phyloP scores from a whole-genome alignment of 2,888 invertebrate species.

The Koerneria pararmatus region DNA sequence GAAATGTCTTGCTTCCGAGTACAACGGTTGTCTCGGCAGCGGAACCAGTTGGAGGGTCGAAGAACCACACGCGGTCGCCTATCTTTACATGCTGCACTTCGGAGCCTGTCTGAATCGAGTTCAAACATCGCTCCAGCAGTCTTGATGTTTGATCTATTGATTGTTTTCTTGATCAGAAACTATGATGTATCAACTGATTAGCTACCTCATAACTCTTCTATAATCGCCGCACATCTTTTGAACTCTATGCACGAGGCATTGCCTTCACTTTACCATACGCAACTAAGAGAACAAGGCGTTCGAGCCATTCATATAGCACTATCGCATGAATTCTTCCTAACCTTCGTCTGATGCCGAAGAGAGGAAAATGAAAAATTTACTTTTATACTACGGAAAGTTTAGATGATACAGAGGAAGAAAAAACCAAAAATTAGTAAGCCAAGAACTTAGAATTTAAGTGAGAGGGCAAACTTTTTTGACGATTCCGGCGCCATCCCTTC shows the following conservation, averaged over 20 bases:
- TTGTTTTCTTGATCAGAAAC: background rate
- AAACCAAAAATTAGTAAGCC: background rate
- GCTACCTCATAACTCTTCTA: constrained; percentile 9
- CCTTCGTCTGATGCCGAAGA: background rate
- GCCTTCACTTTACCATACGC: too few species aligned
- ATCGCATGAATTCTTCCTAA: too few species aligned
- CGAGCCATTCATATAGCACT: too few species aligned
- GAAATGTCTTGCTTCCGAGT: constrained; percentile 54
- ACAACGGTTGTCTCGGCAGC: constrained; percentile 64
- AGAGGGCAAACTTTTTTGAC: constrained; percentile 62
- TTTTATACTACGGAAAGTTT: too few species aligned
- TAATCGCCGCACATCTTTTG: too few species aligned
- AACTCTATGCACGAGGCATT: too few species aligned
- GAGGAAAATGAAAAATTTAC: background rate
- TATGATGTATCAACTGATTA: background rate
- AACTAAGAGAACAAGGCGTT: too few species aligned
- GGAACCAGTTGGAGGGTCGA: constrained; percentile 59
- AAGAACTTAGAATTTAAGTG: background rate
- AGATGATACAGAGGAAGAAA: too few species aligned
- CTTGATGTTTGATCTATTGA: background rate
- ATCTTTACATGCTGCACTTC: constrained; percentile 34
- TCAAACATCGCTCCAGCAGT: too few species aligned
- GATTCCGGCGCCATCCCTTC: constrained; percentile 66
- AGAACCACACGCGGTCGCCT: constrained; percentile 56
- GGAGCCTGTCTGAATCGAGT: constrained; percentile 33